Evolutionary conservation across 2,113 vertebrate genomes (phyloP).

Genomic region (Dipodomys merriami): DNA sequence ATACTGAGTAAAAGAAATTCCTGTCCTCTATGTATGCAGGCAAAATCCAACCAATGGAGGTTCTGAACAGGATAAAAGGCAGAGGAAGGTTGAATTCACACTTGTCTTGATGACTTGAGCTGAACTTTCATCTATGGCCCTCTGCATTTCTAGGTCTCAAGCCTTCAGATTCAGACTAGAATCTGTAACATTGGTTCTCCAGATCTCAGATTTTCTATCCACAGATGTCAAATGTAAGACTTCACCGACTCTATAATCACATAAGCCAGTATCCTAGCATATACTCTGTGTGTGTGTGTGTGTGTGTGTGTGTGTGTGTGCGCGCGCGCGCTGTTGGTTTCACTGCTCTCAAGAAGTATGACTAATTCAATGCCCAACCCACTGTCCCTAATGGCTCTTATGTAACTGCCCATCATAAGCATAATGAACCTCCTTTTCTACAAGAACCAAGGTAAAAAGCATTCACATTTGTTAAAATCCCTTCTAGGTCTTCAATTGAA

Average conservation of each 20-base stretch:
- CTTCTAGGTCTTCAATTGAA: conserved; percentile 66
- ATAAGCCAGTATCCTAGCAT: neutral
- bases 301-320: neutral
- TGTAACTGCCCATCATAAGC: neutral
- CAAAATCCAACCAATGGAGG: neutral
- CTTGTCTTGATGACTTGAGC: neutral
- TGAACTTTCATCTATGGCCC: neutral
- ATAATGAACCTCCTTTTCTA: conserved; percentile 38
- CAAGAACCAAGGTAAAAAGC: conserved; percentile 58
- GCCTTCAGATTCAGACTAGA: neutral
- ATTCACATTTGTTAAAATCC: conserved; percentile 63
- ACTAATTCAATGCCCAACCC: neutral
- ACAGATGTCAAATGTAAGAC: neutral
- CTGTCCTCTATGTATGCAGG: neutral
- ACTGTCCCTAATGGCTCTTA: neutral
- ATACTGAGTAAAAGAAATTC: neutral
- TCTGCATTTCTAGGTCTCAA: too few relatives aligned
- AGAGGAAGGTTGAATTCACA: neutral
- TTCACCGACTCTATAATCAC: neutral
- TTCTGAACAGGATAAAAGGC: neutral
- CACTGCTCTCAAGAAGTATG: neutral
- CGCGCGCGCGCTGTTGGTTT: neutral
- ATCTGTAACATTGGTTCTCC: neutral
- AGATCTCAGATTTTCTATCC: neutral
- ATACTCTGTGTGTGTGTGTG: neutral